These are phyloP conservation scores for Cacatua alba DNA, from an alignment of 2,113 vertebrate species.

Conservation along the genomic window DNA sequence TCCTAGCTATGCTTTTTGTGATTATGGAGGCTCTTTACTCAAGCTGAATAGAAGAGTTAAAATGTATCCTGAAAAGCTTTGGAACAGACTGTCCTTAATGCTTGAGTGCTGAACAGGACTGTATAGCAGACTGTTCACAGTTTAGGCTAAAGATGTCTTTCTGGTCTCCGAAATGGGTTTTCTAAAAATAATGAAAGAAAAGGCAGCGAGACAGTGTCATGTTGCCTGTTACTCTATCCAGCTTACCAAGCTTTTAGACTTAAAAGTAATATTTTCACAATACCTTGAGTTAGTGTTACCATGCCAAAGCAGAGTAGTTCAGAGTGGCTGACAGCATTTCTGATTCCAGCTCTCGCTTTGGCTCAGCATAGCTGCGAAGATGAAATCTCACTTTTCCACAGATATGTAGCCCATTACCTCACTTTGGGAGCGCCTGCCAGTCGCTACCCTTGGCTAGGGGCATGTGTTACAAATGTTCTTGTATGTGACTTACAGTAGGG, in stretches of 20 bases:
- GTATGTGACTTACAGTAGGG: neutral
- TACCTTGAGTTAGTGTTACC: neutral
- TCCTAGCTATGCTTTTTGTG: neutral
- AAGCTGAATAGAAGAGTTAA: neutral
- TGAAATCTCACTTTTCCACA: conserved; percentile 6
- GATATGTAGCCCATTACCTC: neutral
- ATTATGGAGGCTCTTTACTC: neutral
- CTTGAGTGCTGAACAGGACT: neutral
- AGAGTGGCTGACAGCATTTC: neutral
- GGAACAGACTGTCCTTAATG: neutral
- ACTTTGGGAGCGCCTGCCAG: neutral
- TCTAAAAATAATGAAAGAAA: conserved; percentile 4
- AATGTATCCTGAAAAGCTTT: neutral
- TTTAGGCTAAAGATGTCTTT: neutral
- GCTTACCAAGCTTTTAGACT: neutral
- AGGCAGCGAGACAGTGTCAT: neutral
- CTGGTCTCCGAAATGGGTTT: neutral
- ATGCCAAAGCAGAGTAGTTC: neutral
- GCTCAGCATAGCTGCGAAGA: neutral
- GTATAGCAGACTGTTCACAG: neutral
- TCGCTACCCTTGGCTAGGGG: neutral
- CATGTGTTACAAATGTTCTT: neutral
- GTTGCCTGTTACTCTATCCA: neutral
- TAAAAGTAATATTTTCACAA: conserved; percentile 48
- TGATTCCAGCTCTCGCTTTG: neutral